Evolutionary conservation across 2,797 vertebrate genomes (phyloP).

Genomic region (Rhincodon typus): DNA sequence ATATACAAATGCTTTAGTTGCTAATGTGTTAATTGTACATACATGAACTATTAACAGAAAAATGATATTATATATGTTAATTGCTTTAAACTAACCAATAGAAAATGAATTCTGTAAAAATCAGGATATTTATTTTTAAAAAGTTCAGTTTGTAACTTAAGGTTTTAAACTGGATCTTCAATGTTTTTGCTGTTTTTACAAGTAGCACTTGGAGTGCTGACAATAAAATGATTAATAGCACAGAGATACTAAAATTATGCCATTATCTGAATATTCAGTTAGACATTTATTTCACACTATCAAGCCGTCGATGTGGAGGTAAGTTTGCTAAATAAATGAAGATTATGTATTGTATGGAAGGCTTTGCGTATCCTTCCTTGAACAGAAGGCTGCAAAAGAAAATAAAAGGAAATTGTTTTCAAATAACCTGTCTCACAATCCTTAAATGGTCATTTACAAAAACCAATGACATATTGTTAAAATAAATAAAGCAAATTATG

Average conservation of each 20-base stretch:
- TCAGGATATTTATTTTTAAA: not conserved
- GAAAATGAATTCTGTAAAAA: not conserved
- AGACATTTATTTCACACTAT: conserved; percentile 41
- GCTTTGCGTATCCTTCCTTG: conserved; percentile 61
- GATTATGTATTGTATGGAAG: conserved; percentile 56
- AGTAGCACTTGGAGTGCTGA: not conserved
- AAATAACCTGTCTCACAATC: not conserved
- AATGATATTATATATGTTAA: not conserved
- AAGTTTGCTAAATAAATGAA: conserved; percentile 60
- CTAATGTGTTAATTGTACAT: not conserved
- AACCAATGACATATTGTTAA: not conserved
- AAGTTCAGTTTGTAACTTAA: not conserved
- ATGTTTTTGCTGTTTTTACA: not conserved
- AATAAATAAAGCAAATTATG: not conserved
- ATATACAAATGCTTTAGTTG: not conserved
- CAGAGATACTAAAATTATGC: not conserved
- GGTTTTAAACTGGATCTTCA: not conserved
- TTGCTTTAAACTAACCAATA: not conserved
- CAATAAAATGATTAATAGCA: not conserved
- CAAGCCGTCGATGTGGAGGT: conserved; percentile 56
- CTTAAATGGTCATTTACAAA: not conserved
- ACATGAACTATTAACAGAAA: not conserved
- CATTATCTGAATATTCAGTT: not conserved
- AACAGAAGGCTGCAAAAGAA: conserved; percentile 60
- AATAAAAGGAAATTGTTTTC: conserved; percentile 27